These are phyloP conservation scores for Siderastrea radians DNA, from an alignment of 92 coral and sea anemone genomes.

Conservation along the genomic window DNA sequence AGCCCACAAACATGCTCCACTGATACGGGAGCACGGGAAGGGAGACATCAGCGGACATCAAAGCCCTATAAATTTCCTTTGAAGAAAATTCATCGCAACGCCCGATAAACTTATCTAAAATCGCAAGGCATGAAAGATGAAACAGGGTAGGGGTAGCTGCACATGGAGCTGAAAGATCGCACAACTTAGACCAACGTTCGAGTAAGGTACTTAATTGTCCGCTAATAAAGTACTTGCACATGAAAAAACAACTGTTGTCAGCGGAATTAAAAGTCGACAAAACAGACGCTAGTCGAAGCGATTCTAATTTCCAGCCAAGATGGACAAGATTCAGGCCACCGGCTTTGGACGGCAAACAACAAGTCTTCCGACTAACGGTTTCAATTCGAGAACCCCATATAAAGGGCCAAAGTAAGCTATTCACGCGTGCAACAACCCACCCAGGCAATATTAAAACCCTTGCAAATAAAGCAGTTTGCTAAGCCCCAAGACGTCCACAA, in stretches of 20 bases:
- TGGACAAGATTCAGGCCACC: conserved; percentile 29
- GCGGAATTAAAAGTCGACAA: neutral
- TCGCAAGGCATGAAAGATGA: neutral
- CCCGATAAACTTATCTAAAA: neutral
- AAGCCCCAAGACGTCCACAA: neutral
- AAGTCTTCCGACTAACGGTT: conserved; percentile 3
- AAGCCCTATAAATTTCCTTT: neutral
- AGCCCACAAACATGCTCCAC: neutral
- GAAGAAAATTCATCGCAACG: too few relatives aligned
- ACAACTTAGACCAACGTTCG: neutral
- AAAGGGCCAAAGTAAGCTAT: conserved; percentile 21
- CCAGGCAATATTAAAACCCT: neutral
- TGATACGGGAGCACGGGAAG: neutral
- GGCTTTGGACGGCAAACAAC: neutral
- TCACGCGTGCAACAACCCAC: neutral
- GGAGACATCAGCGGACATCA: neutral
- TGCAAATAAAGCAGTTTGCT: neutral
- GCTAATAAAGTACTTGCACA: neutral
- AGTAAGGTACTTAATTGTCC: neutral
- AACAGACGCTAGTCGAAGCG: neutral
- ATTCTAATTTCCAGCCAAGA: neutral
- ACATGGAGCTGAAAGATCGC: neutral
- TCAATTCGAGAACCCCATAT: conserved; percentile 32
- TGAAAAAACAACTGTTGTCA: neutral
- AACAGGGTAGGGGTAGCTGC: neutral